phyloP scores from a whole-genome alignment of 2,888 invertebrate species.

The Lottia scabra region DNA sequence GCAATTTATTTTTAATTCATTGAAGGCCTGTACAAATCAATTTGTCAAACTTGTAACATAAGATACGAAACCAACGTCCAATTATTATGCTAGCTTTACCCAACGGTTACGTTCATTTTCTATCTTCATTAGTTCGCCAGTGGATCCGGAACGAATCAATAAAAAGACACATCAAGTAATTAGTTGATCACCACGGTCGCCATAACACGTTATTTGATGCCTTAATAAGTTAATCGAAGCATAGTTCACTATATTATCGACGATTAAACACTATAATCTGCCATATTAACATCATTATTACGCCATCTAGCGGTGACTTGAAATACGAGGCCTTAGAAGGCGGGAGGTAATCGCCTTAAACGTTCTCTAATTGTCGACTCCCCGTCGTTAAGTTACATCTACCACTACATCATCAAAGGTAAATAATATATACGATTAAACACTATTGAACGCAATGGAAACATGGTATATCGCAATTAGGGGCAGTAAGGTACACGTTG shows the following conservation, averaged over 20 bases:
- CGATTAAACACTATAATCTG: conserved; percentile 1
- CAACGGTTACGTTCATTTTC: neutral
- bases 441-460: no score
- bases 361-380: neutral
- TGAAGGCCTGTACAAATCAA: no score
- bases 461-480: no score
- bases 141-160: neutral
- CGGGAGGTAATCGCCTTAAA: conserved; percentile 2
- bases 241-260: neutral
- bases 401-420: neutral
- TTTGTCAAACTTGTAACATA: no score
- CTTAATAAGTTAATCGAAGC: conserved; percentile 3
- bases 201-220: conserved; percentile 3
- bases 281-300: neutral
- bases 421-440: neutral
- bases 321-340: neutral
- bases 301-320: neutral
- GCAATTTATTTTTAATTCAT: no score
- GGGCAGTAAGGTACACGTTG: no score
- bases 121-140: neutral
- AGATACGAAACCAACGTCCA: neutral
- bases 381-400: neutral
- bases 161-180: neutral
- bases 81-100: neutral
- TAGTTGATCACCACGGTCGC: neutral